Conservation (phyloP, 2,888 invertebrate species). For the Linyphia triangularis region DNA sequence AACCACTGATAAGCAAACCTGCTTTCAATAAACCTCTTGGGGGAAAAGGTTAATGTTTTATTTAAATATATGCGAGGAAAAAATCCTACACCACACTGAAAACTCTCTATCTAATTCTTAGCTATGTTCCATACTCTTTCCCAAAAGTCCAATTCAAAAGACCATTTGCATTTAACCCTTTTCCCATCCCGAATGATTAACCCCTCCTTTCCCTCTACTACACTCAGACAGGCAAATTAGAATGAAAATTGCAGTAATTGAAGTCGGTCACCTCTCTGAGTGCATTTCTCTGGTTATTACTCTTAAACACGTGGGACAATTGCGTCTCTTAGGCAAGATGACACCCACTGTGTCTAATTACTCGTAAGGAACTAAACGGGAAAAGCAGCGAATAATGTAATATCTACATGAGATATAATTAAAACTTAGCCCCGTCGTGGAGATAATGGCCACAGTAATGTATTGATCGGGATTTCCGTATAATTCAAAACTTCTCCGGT, state of each 20-base stretch:
- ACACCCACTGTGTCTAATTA: slow-evolving; percentile 65
- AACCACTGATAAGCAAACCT: too few species aligned
- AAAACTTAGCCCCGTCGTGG: slow-evolving; percentile 52
- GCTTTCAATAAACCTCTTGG: too few species aligned
- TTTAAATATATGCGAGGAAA: too few species aligned
- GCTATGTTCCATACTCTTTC: neutral
- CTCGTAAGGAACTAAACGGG: slow-evolving; percentile 54
- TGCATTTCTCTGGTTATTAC: slow-evolving; percentile 40
- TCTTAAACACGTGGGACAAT: slow-evolving; percentile 71
- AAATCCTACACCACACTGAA: too few species aligned
- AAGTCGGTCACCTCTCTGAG: slow-evolving; percentile 12
- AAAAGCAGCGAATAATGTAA: slow-evolving; percentile 66
- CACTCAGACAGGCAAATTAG: slow-evolving; percentile 48
- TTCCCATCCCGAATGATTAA: slow-evolving; percentile 41
- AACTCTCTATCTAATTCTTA: neutral
- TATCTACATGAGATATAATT: slow-evolving; percentile 70
- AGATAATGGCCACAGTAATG: slow-evolving; percentile 63
- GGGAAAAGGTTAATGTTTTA: too few species aligned
- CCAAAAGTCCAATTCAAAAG: slow-evolving; percentile 35
- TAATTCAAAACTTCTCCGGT: slow-evolving; percentile 53
- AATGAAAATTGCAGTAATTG: slow-evolving; percentile 72
- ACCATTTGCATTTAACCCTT: slow-evolving; percentile 51
- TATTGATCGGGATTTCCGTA: slow-evolving; percentile 59
- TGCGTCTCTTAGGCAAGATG: slow-evolving; percentile 67
- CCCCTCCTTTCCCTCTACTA: slow-evolving; percentile 7